A percentile compares a stretch with the other conserved stretches of the same genome.
Evolutionary conservation across 2,888 invertebrate genomes (phyloP).

Genomic region (Abrostola tripartita): DNA sequence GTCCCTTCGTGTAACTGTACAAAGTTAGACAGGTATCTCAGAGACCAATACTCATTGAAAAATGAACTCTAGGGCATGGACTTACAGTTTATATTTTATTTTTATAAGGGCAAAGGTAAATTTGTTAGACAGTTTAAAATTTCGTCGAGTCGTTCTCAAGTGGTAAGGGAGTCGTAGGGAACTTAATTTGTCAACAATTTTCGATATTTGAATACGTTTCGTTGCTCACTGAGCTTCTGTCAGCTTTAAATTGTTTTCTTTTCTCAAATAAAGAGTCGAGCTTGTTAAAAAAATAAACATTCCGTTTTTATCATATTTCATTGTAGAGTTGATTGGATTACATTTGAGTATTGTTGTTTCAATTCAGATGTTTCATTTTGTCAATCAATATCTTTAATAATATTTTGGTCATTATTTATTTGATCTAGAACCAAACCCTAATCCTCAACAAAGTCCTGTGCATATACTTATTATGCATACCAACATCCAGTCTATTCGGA

Average conservation of each 20-base stretch:
- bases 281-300: constrained; percentile 60
- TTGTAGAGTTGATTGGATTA: constrained; percentile 49
- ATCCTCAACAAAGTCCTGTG: no score
- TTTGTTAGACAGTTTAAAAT: constrained; percentile 74
- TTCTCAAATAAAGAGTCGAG: constrained; percentile 72
- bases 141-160: constrained; percentile 84
- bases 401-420: no score
- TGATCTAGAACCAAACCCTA: no score
- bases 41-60: constrained; percentile 37
- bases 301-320: constrained; percentile 42
- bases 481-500: no score
- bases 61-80: constrained; percentile 49
- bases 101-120: constrained; percentile 19
- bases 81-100: constrained; percentile 40
- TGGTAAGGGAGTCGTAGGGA: constrained; percentile 87
- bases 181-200: constrained; percentile 89
- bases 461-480: no score
- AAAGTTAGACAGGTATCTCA: constrained; percentile 53
- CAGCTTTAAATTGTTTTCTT: constrained; percentile 85
- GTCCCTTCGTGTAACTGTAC: constrained; percentile 80
- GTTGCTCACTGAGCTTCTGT: constrained; percentile 87
- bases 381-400: neutral
- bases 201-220: constrained; percentile 88
- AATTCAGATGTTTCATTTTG: constrained; percentile 30
- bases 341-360: constrained; percentile 33